These are phyloP conservation scores for Aphis craccivora DNA, from an alignment of 1,140 invertebrate species.

Conservation along the genomic window DNA sequence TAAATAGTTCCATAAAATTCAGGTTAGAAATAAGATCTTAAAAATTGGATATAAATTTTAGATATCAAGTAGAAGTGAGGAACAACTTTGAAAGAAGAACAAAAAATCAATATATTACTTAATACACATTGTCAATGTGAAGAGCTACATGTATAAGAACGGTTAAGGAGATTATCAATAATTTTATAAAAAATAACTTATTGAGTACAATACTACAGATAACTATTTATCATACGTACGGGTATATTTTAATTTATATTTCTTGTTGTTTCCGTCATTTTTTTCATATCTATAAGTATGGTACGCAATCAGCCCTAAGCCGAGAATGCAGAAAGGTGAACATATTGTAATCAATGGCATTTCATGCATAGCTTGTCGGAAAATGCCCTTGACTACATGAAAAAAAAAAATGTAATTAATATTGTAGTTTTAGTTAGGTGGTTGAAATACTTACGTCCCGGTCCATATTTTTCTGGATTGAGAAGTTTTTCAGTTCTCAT, in stretches of 20 bases:
- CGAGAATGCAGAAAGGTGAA: not conserved
- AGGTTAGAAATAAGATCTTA: not conserved
- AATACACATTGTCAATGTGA: not conserved
- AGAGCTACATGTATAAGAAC: too few species aligned
- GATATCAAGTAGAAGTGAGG: not conserved
- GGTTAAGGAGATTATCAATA: not conserved
- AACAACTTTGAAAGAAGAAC: not conserved
- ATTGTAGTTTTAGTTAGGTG: not conserved
- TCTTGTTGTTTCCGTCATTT: conserved; percentile 32
- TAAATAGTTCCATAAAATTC: not conserved
- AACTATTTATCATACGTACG: conserved; percentile 8
- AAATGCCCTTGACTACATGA: conserved; percentile 25
- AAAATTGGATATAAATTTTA: not conserved
- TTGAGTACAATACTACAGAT: not conserved
- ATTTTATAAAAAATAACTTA: not conserved
- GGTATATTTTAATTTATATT: conserved; percentile 39
- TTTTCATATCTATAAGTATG: conserved; percentile 23
- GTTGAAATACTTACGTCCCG: not conserved
- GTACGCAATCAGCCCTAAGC: not conserved
- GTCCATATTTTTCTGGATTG: conserved; percentile 34
- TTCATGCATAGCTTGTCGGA: conserved; percentile 36
- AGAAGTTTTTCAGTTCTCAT: conserved; percentile 16
- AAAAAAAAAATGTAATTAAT: not conserved
- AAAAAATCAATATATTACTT: too few species aligned
- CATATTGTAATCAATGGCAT: conserved; percentile 42